Evolutionary conservation across 2,888 invertebrate genomes (phyloP).

Genomic region (Heteromurus nitidus): DNA sequence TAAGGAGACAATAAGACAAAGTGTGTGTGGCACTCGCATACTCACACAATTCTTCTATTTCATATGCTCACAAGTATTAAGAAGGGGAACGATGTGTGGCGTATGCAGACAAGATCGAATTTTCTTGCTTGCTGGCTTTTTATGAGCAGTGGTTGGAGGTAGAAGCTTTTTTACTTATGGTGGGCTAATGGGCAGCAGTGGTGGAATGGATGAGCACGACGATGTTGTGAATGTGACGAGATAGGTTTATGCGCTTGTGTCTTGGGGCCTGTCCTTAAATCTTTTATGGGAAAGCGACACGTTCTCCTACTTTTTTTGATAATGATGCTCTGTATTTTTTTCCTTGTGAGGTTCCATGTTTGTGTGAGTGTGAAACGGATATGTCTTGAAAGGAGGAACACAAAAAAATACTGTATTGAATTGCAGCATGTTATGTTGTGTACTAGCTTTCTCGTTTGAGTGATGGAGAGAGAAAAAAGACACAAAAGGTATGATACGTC

Average conservation of each 20-base stretch:
- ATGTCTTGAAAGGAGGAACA: conserved; percentile 48
- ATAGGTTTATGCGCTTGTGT: conserved; percentile 50
- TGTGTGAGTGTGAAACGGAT: conserved; percentile 64
- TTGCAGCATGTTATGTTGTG: conserved; percentile 44
- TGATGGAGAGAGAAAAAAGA: conserved; percentile 18
- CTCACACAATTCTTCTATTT: too few species aligned
- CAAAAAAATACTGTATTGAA: conserved; percentile 53
- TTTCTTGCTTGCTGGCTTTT: conserved; percentile 42
- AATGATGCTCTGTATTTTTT: conserved; percentile 50
- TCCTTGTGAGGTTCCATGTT: conserved; percentile 56
- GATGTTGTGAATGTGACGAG: conserved; percentile 50
- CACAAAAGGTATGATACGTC: conserved; percentile 37
- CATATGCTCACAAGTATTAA: neutral
- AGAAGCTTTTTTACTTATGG: conserved; percentile 39
- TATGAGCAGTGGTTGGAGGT: conserved; percentile 43
- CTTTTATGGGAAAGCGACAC: conserved; percentile 66
- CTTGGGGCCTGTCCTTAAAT: conserved; percentile 65
- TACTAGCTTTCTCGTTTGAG: neutral
- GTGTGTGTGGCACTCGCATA: neutral
- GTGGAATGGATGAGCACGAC: conserved; percentile 15
- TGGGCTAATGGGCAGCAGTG: conserved; percentile 53
- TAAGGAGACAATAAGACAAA: neutral
- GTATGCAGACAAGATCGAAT: conserved; percentile 33
- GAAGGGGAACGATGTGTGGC: neutral
- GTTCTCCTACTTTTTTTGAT: conserved; percentile 56